phyloP scores from a whole-genome alignment of 2,888 invertebrate species.

The Caenorhabditis zanzibari region DNA sequence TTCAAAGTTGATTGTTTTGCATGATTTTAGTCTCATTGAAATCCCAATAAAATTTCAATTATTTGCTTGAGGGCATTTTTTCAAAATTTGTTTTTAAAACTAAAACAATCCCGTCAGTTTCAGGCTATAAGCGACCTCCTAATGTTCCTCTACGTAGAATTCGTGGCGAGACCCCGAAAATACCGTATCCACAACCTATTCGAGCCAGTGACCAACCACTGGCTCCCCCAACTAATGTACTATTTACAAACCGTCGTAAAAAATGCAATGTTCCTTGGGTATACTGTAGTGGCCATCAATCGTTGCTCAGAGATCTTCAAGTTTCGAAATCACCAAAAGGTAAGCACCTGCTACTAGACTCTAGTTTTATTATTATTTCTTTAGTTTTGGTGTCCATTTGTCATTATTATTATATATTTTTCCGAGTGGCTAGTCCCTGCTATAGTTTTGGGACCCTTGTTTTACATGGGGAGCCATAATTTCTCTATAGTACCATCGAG shows the following conservation, averaged over 20 bases:
- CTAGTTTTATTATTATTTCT: neutral
- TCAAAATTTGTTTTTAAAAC: too few relatives aligned
- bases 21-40: too few relatives aligned
- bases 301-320: constrained; percentile 39
- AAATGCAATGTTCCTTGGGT: constrained; percentile 60
- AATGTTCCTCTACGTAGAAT: constrained; percentile 54
- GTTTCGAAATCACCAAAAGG: constrained; percentile 23
- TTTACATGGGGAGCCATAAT: constrained; percentile 48
- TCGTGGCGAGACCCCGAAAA: constrained; percentile 40
- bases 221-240: constrained; percentile 46
- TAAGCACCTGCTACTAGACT: constrained; percentile 26
- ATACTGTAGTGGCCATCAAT: constrained; percentile 48
- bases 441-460: constrained; percentile 15
- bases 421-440: constrained; percentile 41
- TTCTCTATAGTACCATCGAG: constrained; percentile 15
- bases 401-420: constrained; percentile 16
- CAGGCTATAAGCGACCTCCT: constrained; percentile 58
- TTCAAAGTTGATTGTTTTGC: too few relatives aligned
- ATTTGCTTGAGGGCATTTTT: too few relatives aligned
- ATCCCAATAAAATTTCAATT: too few relatives aligned
- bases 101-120: too few relatives aligned
- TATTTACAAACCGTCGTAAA: constrained; percentile 31
- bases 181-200: constrained; percentile 46
- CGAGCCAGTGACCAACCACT: neutral
- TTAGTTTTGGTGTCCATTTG: constrained; percentile 42